Conservation (phyloP, 2,113 vertebrate genomes). For the Camelus dromedarius region DNA sequence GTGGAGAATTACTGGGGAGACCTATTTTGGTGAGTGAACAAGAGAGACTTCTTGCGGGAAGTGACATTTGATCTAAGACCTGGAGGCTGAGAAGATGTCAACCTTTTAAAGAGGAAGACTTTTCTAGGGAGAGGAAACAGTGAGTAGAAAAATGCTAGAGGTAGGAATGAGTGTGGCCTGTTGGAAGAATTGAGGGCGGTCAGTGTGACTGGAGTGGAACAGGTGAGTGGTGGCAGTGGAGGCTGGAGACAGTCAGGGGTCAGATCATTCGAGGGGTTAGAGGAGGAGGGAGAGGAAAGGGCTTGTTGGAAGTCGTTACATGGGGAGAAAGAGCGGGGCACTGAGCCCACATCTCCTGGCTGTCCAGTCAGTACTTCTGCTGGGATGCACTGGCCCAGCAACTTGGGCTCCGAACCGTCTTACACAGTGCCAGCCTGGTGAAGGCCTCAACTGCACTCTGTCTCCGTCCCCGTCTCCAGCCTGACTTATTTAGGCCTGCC, state of each 20-base stretch:
- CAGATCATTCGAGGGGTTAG: background rate
- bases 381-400: accelerated
- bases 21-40: background rate
- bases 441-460: conserved; percentile 40
- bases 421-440: background rate
- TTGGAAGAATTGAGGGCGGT: background rate
- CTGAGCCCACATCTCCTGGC: background rate
- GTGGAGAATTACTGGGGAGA: background rate
- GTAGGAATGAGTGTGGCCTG: too few relatives aligned
- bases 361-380: background rate
- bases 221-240: background rate
- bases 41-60: background rate
- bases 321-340: background rate
- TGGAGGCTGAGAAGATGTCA: background rate
- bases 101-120: background rate
- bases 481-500: conserved; percentile 60
- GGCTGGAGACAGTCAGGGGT: background rate
- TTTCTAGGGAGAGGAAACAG: background rate
- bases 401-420: accelerated
- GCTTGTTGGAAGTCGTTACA: background rate
- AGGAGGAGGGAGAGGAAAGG: background rate
- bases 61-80: background rate
- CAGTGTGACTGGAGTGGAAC: background rate
- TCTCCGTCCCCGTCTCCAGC: background rate
- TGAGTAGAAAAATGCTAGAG: background rate